Evolutionary conservation across 2,797 vertebrate species (phyloP).

Genomic region (Rousettus madagascariensis): DNA sequence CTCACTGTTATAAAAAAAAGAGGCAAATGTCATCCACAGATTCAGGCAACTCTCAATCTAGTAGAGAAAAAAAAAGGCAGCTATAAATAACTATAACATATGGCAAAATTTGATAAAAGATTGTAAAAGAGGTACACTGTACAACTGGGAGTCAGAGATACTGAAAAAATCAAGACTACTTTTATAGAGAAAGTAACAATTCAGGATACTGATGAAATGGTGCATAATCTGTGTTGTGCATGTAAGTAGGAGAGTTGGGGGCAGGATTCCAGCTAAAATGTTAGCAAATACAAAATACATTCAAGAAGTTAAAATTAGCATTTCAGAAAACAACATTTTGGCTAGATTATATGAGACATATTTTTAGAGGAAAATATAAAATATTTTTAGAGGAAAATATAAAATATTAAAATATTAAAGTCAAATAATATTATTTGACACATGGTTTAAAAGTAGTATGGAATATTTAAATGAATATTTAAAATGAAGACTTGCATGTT

Average conservation of each 20-base stretch:
- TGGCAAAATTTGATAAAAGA: background rate
- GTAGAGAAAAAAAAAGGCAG: background rate
- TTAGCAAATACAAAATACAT: background rate
- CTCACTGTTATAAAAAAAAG: background rate
- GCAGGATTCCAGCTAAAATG: background rate
- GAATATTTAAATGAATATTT: background rate
- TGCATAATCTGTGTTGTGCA: background rate
- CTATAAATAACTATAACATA: background rate
- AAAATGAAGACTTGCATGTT: background rate
- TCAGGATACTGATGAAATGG: background rate
- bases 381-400: background rate
- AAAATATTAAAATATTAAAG: background rate
- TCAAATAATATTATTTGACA: background rate
- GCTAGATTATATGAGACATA: background rate
- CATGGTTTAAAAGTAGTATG: background rate
- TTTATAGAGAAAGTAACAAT: background rate
- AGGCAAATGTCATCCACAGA: background rate
- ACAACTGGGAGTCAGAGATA: background rate
- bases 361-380: background rate
- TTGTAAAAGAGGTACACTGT: background rate
- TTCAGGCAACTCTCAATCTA: background rate
- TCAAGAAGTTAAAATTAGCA: background rate
- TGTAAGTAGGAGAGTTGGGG: rapidly evolving
- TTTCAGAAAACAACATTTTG: background rate
- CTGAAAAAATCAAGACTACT: background rate